A percentile compares a stretch with the other conserved stretches of the same genome.
Conservation (phyloP, 1,140 invertebrate genomes). For the Atta cephalotes region DNA sequence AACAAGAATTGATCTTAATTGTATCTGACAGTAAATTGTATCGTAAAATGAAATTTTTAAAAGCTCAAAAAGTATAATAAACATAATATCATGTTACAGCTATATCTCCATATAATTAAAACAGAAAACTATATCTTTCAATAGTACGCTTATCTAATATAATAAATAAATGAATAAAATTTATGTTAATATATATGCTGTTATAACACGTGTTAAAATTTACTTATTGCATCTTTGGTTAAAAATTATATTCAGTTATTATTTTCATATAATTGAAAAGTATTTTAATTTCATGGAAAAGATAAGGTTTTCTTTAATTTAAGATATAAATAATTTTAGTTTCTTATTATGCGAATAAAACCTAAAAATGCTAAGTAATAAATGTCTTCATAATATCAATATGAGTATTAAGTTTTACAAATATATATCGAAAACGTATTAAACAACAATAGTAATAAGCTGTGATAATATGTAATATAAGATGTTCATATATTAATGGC, state of each 20-base stretch:
- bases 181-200: constrained; percentile 1
- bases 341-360: constrained; percentile 41
- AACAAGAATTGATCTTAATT: neutral
- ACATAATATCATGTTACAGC: constrained; percentile 24
- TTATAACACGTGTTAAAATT: neutral
- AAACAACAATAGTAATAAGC: constrained; percentile 81
- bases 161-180: constrained; percentile 37
- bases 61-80: constrained; percentile 34
- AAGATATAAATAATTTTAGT: constrained; percentile 11
- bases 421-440: constrained; percentile 47
- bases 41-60: constrained; percentile 14
- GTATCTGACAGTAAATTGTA: constrained; percentile 14
- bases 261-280: constrained; percentile 36
- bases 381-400: constrained; percentile 30
- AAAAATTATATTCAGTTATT: neutral
- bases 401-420: constrained; percentile 29
- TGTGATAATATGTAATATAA: constrained; percentile 83
- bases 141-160: constrained; percentile 9
- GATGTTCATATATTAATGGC: constrained; percentile 69
- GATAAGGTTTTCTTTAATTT: constrained; percentile 24
- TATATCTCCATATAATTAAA: neutral
- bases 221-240: constrained; percentile 11
- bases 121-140: neutral
- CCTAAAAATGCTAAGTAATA: constrained; percentile 23
- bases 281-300: neutral